Percentiles rank a stretch among this genome's conserved stretches.
Conservation (phyloP, 2,888 invertebrate species). For the Tetragonisca angustula region DNA sequence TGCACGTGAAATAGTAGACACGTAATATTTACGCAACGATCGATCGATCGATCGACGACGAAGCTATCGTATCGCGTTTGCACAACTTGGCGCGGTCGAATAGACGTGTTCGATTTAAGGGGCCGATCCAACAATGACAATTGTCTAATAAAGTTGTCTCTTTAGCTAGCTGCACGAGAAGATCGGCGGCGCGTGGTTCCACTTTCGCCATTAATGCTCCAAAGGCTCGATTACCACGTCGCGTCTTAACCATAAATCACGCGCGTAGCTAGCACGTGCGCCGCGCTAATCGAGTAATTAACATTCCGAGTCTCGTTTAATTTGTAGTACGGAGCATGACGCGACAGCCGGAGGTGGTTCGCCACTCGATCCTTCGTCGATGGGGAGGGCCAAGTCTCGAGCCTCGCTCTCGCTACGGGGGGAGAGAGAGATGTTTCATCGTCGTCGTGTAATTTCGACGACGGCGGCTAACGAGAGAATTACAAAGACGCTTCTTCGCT, state of each 20-base stretch:
- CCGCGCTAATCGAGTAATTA: constrained; percentile 71
- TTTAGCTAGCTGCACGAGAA: constrained; percentile 32
- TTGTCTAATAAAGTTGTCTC: constrained; percentile 57
- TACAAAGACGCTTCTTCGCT: background rate
- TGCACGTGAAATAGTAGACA: background rate
- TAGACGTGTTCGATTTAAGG: background rate
- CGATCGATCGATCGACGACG: background rate
- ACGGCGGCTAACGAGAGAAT: background rate
- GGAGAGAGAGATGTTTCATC: background rate
- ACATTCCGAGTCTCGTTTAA: constrained; percentile 72
- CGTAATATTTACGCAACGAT: background rate
- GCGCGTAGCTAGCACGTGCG: constrained; percentile 63
- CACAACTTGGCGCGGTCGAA: background rate
- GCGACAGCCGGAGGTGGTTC: background rate
- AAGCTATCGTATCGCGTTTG: background rate
- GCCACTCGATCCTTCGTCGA: background rate
- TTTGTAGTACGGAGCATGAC: constrained; percentile 50
- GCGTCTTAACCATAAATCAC: constrained; percentile 63
- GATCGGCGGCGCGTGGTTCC: constrained; percentile 26
- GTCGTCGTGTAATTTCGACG: background rate
- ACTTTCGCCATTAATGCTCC: constrained; percentile 58
- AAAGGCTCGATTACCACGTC: constrained; percentile 59
- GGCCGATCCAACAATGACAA: constrained; percentile 23
- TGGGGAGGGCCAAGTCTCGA: background rate
- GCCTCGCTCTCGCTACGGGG: background rate